Conservation (phyloP, 2,113 vertebrate species). For the Muntiacus reevesi region DNA sequence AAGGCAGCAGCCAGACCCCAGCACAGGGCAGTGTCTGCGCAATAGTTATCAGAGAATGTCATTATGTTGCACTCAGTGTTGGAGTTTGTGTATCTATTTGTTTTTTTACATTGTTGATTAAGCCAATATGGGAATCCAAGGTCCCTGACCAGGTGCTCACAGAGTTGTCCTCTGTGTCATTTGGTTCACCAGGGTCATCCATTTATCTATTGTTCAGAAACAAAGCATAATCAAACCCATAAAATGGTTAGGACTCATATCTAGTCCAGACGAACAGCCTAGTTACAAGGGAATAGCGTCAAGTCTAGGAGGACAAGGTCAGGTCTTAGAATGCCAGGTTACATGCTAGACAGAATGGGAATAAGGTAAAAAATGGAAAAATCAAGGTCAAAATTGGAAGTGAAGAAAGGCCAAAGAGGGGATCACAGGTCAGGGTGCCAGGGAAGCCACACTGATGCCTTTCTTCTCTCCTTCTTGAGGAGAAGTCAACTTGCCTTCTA, state of each 20-base stretch:
- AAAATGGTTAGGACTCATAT: not conserved
- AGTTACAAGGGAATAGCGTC: not conserved
- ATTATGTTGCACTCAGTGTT: not conserved
- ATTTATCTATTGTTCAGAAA: conserved; percentile 36
- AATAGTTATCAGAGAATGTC: not conserved
- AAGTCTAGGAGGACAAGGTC: not conserved
- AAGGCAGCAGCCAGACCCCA: not conserved
- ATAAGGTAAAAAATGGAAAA: not conserved
- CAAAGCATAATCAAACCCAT: not conserved
- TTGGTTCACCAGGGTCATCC: not conserved
- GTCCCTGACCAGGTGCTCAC: not conserved
- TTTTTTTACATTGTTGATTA: not conserved
- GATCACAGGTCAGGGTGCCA: not conserved
- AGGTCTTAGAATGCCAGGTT: not conserved
- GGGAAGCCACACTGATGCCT: not conserved
- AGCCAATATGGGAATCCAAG: not conserved
- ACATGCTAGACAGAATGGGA: not conserved
- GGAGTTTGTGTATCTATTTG: not conserved
- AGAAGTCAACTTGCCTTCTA: not conserved
- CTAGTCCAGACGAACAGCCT: not conserved
- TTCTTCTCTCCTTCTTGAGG: not conserved
- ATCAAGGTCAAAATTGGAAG: not conserved
- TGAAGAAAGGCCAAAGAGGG: not conserved
- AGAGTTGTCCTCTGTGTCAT: not conserved
- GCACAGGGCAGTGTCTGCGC: not conserved